phyloP scores from a whole-genome alignment of 2,113 vertebrate species.

The Nycticryphes semicollaris region DNA sequence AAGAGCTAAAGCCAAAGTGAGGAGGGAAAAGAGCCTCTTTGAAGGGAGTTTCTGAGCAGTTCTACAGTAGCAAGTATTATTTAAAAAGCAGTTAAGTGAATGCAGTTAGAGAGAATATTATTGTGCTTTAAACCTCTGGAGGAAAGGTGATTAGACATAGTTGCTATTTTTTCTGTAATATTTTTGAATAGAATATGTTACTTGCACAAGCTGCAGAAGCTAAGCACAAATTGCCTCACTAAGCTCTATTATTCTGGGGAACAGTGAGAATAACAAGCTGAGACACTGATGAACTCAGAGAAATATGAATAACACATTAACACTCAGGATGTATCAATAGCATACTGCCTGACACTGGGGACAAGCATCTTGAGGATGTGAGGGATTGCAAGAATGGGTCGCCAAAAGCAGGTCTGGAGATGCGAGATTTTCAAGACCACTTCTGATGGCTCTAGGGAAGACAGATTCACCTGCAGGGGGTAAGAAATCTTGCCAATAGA shows the following conservation, averaged over 20 bases:
- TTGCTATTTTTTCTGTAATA: slow-evolving; percentile 31
- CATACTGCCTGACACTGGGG: background rate
- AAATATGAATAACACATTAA: slow-evolving; percentile 68
- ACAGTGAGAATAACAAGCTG: slow-evolving; percentile 60
- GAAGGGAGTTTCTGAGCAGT: background rate
- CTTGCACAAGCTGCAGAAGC: slow-evolving; percentile 23
- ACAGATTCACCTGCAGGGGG: background rate
- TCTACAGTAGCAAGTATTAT: background rate
- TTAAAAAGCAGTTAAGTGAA: background rate
- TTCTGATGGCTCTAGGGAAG: background rate
- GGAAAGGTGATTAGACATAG: slow-evolving; percentile 50
- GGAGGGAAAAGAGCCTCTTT: background rate
- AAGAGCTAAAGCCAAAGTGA: background rate
- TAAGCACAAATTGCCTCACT: slow-evolving; percentile 68
- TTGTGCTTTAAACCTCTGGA: slow-evolving; percentile 52
- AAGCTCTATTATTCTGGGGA: slow-evolving; percentile 64
- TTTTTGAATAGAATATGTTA: slow-evolving; percentile 57
- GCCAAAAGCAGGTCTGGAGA: background rate
- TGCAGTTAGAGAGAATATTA: background rate
- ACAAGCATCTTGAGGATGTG: background rate
- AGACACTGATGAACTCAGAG: slow-evolving; percentile 65
- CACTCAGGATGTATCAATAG: slow-evolving; percentile 44
- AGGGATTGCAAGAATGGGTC: background rate
- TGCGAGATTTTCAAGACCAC: background rate
- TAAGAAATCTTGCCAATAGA: background rate